Percentiles rank a stretch among this genome's conserved stretches.
phyloP scores from a whole-genome alignment of 2,888 invertebrate species.

The Pyrrhosoma nymphula region DNA sequence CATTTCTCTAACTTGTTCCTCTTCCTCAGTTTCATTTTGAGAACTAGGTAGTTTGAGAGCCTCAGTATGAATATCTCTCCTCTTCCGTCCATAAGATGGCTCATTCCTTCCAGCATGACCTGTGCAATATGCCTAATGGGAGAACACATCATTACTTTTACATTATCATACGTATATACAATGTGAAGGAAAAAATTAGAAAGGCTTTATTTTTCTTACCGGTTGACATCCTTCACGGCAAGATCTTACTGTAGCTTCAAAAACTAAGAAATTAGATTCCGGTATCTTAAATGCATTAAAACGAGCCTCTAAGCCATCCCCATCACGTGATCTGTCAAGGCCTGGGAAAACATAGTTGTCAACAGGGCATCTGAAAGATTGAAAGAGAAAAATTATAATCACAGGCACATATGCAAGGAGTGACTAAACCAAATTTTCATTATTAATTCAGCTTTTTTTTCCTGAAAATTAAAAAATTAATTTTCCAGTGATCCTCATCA shows the following conservation, averaged over 20 bases:
- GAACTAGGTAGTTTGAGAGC: conserved; percentile 79
- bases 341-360: conserved; percentile 96
- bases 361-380: conserved; percentile 87
- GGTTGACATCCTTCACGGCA: conserved; percentile 95
- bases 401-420: background rate
- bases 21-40: conserved; percentile 77
- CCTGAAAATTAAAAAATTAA: too few species aligned
- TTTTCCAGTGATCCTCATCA: too few species aligned
- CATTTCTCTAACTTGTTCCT: conserved; percentile 92
- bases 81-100: conserved; percentile 88
- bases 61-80: conserved; percentile 77
- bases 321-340: conserved; percentile 90
- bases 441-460: too few species aligned
- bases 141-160: conserved; percentile 69
- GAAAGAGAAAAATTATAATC: background rate
- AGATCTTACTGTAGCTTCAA: conserved; percentile 94
- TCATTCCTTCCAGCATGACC: conserved; percentile 89
- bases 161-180: background rate
- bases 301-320: conserved; percentile 92
- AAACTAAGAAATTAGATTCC: conserved; percentile 95
- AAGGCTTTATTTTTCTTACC: conserved; percentile 77
- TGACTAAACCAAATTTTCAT: background rate
- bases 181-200: too few species aligned
- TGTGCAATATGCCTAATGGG: conserved; percentile 87
- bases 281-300: conserved; percentile 97